phyloP scores from a whole-genome alignment of 1,140 invertebrate species.

The Dufourea novaeangliae region DNA sequence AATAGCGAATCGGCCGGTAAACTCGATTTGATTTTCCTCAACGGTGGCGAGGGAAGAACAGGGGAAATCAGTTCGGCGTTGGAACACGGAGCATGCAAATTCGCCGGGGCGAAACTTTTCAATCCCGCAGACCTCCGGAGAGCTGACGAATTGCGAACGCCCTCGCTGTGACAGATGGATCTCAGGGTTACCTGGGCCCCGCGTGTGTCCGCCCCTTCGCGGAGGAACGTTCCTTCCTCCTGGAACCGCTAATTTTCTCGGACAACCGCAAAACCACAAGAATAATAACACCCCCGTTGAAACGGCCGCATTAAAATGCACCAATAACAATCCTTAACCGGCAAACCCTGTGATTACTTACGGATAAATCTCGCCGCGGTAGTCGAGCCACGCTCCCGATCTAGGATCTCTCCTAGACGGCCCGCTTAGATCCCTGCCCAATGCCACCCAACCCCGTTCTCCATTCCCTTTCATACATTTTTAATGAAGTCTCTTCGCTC shows the following conservation, averaged over 20 bases:
- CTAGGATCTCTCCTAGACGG: conserved; percentile 44
- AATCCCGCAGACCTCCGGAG: conserved; percentile 51
- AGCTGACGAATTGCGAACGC: conserved; percentile 68
- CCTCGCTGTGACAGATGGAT: conserved; percentile 74
- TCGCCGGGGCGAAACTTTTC: conserved; percentile 58
- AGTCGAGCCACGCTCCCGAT: conserved; percentile 57
- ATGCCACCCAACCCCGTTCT: neutral
- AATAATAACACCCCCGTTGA: conserved; percentile 74
- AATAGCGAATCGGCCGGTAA: neutral
- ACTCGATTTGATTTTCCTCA: neutral
- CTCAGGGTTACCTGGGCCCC: conserved; percentile 56
- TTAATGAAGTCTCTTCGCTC: conserved; percentile 51
- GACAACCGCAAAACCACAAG: conserved; percentile 75
- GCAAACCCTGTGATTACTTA: conserved; percentile 72
- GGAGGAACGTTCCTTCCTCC: conserved; percentile 47
- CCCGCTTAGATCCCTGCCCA: conserved; percentile 9
- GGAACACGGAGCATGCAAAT: conserved; percentile 57
- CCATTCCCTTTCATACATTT: conserved; percentile 57
- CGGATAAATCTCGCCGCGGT: conserved; percentile 75
- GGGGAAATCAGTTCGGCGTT: conserved; percentile 12
- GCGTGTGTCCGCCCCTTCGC: conserved; percentile 57
- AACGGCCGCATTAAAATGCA: conserved; percentile 72
- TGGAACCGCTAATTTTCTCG: conserved; percentile 75
- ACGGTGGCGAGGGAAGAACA: neutral
- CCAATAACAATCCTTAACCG: conserved; percentile 73